phyloP scores from a whole-genome alignment of 2,888 invertebrate species.

The Pyrrhia umbra region DNA sequence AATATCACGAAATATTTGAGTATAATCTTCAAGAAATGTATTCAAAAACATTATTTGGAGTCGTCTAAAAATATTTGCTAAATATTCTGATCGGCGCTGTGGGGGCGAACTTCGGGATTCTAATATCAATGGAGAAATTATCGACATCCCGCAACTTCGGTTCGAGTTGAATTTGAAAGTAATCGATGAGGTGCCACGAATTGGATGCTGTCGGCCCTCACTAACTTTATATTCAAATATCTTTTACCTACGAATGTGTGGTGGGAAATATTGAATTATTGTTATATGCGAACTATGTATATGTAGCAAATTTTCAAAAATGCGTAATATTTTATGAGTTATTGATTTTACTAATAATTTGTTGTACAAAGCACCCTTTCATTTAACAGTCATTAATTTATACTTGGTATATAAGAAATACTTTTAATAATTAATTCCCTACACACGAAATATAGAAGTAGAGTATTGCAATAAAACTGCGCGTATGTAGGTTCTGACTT shows the following conservation, averaged over 20 bases:
- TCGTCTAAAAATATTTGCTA: constrained; percentile 53
- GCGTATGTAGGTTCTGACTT: constrained; percentile 29
- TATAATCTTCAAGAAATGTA: constrained; percentile 41
- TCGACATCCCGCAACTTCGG: constrained; percentile 55
- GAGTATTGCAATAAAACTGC: constrained; percentile 12
- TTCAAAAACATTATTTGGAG: constrained; percentile 37
- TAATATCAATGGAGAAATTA: constrained; percentile 67
- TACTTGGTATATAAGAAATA: no score
- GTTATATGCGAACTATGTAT: background rate
- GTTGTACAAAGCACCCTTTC: no score
- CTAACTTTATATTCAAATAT: constrained; percentile 64
- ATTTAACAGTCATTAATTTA: background rate
- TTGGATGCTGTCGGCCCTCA: constrained; percentile 52
- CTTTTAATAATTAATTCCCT: background rate
- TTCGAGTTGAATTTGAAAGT: constrained; percentile 64
- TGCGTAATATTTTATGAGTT: no score
- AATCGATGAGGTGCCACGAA: constrained; percentile 70
- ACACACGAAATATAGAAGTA: background rate
- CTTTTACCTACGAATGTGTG: constrained; percentile 37
- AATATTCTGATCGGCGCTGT: constrained; percentile 43
- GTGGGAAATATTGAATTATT: constrained; percentile 43
- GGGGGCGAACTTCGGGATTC: constrained; percentile 55
- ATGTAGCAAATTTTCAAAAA: no score
- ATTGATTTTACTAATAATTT: no score
- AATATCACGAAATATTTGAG: constrained; percentile 24